Evolutionary conservation across 2,797 vertebrate species (phyloP).

Genomic region (Aeoliscus strigatus): DNA sequence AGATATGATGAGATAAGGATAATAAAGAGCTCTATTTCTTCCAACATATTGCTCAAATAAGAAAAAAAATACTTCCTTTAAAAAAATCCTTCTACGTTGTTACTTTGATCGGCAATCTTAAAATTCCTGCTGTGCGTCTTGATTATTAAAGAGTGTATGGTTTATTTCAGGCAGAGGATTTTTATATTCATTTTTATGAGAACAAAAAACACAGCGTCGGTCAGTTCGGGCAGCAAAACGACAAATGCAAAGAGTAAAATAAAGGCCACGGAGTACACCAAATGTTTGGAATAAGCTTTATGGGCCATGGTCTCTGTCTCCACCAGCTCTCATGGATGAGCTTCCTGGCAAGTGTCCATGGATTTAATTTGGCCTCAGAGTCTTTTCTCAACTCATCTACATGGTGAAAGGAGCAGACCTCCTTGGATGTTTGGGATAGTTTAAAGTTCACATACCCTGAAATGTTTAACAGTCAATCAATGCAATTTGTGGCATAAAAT

Average conservation of each 20-base stretch:
- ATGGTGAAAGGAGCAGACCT: slow-evolving; percentile 60
- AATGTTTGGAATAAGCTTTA: slow-evolving; percentile 50
- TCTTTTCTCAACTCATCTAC: slow-evolving; percentile 62
- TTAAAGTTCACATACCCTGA: slow-evolving; percentile 33
- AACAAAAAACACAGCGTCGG: too few relatives aligned
- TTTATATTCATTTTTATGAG: slow-evolving; percentile 13
- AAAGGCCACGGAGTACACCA: slow-evolving; percentile 43
- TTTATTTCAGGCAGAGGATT: slow-evolving; percentile 15
- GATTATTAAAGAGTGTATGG: slow-evolving; percentile 14
- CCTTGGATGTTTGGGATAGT: slow-evolving; percentile 53
- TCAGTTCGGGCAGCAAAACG: slow-evolving; percentile 19
- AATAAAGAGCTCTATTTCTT: too few relatives aligned
- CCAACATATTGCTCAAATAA: too few relatives aligned
- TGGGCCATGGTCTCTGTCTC: slow-evolving; percentile 49
- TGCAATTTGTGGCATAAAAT: too few relatives aligned
- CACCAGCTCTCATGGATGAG: slow-evolving; percentile 59
- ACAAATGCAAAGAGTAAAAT: slow-evolving; percentile 48
- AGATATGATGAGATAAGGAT: too few relatives aligned
- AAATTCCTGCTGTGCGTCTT: too few relatives aligned
- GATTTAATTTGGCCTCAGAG: slow-evolving; percentile 71
- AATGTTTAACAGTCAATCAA: slow-evolving; percentile 40
- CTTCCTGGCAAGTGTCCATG: slow-evolving; percentile 70
- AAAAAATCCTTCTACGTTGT: too few relatives aligned
- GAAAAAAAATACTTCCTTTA: too few relatives aligned
- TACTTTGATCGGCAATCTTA: too few relatives aligned